Conservation (phyloP, 1,140 invertebrate species). For the Hesperophylax magnus region DNA sequence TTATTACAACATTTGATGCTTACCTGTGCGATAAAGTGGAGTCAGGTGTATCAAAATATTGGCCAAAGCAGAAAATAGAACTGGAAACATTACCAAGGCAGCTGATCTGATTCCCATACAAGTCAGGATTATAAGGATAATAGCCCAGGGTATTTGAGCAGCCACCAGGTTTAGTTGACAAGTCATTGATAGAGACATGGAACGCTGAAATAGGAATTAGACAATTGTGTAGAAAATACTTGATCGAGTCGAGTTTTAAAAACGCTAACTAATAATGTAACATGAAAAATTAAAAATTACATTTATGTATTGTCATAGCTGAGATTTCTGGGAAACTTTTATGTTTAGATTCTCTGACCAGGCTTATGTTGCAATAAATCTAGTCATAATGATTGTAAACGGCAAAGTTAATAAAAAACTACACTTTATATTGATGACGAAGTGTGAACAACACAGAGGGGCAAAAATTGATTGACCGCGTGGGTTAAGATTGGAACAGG, state of each 20-base stretch:
- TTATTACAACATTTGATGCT: not conserved
- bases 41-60: conserved; percentile 48
- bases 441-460: not conserved
- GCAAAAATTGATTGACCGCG: not conserved
- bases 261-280: no score
- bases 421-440: not conserved
- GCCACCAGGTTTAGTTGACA: conserved; percentile 52
- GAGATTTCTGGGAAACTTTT: not conserved
- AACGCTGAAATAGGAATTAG: conserved; percentile 45
- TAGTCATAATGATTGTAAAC: no score
- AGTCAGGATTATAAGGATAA: conserved; percentile 44
- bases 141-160: conserved; percentile 44
- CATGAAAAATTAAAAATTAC: not conserved
- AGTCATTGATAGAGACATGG: conserved; percentile 31
- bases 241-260: no score
- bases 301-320: not conserved
- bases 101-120: conserved; percentile 41
- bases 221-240: not conserved
- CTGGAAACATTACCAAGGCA: conserved; percentile 33
- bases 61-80: conserved; percentile 41
- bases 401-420: no score
- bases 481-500: not conserved
- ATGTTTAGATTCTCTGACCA: not conserved
- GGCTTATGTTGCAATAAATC: no score
- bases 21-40: conserved; percentile 47